Base-by-base conservation (phyloP, 2,888 invertebrate genomes). In the Papilio demoleus region DNA sequence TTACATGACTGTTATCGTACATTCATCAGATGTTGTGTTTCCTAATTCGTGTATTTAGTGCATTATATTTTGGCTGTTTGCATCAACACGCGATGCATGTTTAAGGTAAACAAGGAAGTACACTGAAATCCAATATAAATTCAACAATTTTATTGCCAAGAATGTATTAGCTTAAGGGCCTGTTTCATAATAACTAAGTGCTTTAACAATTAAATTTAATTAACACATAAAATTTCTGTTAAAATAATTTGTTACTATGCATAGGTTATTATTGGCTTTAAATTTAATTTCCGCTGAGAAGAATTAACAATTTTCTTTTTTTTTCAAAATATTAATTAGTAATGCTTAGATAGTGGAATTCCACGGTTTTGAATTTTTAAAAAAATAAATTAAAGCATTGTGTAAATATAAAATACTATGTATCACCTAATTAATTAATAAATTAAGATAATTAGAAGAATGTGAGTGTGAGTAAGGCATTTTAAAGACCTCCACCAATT, bases 21-120 rank as follows among this genome's bases (percentile, higher is more conserved):
- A n/a, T 24, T 60, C 40, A 60, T 60, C 60, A 22, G 40, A 22
- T 59, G 17, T 22, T 24, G n/a, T 22, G 22, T 60, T 60, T 60
- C 60, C 60, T 40, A 14, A 40, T 50, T 50, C 50, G 50, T 60
- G 60, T 40, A n/a, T 60, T 60, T 38, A 6, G 24, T 60, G 38
- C 38, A 60, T 60, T 60, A 60, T 40, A 38, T 60, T 60, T 40
- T 38, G 60, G 27, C 27, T 50, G 50, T 60, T 40, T 60, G 60
- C 6, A 24, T 27, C 4, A 47, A 47, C 47, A 50, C 50, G 50
- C 50, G 8, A 50, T 50, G 24, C 50, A 50, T 50, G 50, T 2
- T 50, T 50, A 27, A 17, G 53, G 53, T 53, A 31, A 53, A 31
- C 53, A 53, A 53, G 53, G 53, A n/a, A 27, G 31, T 53, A 17